Conservation (phyloP, 2,797 vertebrate species). For the Sebastiscus albofasciatus region DNA sequence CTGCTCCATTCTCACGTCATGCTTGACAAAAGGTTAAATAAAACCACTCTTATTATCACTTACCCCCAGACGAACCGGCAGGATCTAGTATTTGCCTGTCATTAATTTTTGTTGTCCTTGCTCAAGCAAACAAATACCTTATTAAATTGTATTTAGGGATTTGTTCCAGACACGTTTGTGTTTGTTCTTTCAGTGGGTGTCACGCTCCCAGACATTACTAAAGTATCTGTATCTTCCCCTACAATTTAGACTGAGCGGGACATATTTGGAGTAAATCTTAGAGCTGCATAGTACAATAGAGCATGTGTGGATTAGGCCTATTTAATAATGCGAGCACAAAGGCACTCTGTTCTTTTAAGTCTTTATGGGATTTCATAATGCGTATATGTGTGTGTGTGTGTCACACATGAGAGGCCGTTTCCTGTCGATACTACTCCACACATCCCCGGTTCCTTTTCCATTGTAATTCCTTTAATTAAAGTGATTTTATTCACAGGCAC, state of each 20-base stretch:
- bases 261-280: conserved; percentile 69
- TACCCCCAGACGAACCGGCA: background rate
- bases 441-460: conserved; percentile 82
- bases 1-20: conserved; percentile 2
- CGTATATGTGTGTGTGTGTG: conserved; percentile 25
- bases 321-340: conserved; percentile 76
- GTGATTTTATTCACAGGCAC: conserved; percentile 90
- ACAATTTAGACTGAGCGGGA: conserved; percentile 46
- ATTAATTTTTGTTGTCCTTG: conserved; percentile 37
- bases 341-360: conserved; percentile 79
- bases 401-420: conserved; percentile 78
- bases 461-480: conserved; percentile 90
- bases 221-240: conserved; percentile 58
- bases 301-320: conserved; percentile 77
- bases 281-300: conserved; percentile 64
- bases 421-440: conserved; percentile 81
- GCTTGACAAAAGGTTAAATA: conserved; percentile 39
- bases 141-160: conserved; percentile 50
- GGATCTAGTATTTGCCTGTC: conserved; percentile 41
- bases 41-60: conserved; percentile 26
- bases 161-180: conserved; percentile 38
- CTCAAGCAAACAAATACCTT: conserved; percentile 55
- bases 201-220: conserved; percentile 25
- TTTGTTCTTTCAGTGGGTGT: conserved; percentile 40
- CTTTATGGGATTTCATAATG: conserved; percentile 76